phyloP scores from a whole-genome alignment of 2,797 vertebrate species.

The Sebastes taczanowskii region DNA sequence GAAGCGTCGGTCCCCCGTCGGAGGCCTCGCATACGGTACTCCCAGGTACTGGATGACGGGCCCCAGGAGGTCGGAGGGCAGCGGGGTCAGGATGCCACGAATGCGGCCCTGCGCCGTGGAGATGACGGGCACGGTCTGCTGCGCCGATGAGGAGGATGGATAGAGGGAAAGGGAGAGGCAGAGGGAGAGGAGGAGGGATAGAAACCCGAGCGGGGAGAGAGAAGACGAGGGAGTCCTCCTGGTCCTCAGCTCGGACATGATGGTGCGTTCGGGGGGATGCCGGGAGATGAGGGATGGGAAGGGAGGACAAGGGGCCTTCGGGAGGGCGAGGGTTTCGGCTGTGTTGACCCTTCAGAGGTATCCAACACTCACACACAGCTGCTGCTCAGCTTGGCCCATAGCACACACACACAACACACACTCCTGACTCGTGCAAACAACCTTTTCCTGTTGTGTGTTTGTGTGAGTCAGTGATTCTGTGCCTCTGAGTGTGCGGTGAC shows the following conservation, averaged over 20 bases:
- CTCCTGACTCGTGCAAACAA: constrained; percentile 48
- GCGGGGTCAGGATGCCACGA: constrained; percentile 89
- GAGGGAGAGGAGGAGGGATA: constrained; percentile 48
- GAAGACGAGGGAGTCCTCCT: constrained; percentile 14
- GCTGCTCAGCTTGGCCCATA: constrained; percentile 69
- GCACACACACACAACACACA: constrained; percentile 42
- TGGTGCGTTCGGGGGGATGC: constrained; percentile 12
- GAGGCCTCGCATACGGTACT: constrained; percentile 93
- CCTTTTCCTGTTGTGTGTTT: constrained; percentile 38
- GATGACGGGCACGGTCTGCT: constrained; percentile 83
- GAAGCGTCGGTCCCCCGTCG: constrained; percentile 91
- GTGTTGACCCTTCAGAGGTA: constrained; percentile 63
- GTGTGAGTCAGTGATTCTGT: constrained; percentile 65
- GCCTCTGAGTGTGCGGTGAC: constrained; percentile 67
- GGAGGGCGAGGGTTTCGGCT: constrained; percentile 27
- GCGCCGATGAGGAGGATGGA: constrained; percentile 46
- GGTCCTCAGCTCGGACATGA: constrained; percentile 58
- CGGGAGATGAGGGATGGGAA: constrained; percentile 12
- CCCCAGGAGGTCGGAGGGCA: constrained; percentile 94
- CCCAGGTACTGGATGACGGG: constrained; percentile 96
- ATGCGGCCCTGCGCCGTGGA: constrained; percentile 94
- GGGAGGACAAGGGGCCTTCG: background rate
- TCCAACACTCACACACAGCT: constrained; percentile 59
- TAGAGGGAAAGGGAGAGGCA: constrained; percentile 50
- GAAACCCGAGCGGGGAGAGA: constrained; percentile 11